Evolutionary conservation across 2,888 invertebrate species (phyloP), one percentile per base, ranked within the genome.

Genomic region (Caenorhabditis parvicauda): DNA sequence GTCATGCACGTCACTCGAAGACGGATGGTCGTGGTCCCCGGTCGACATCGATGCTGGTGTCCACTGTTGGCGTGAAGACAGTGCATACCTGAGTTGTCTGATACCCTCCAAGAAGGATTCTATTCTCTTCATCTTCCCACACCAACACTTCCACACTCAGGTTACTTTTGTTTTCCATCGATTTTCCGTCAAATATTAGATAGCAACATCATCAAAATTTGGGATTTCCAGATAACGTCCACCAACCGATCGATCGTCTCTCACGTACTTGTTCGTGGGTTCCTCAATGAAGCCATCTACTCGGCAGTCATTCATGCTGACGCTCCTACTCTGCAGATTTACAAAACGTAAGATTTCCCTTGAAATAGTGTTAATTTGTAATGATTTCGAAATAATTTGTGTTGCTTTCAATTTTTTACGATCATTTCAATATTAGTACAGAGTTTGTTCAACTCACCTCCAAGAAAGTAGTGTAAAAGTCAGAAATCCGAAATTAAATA

Each of bases 271-370:
- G 29, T 54, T 39, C 29, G 38, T 2, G 54, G 58, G 19, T 43
- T 58, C 6, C 54, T 52, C 29, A 58, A 54, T 37, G 56, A 62
- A 17, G 19, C 50, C 4, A 27, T 58, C 22, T 58, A 58, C 44
- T 62, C 62, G 2, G 37, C 54, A 38, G n/a, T 54, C 7, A 25
- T 58, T 5, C 55, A 47, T 28, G 21, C 45, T 14, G 52, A 62
- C 14, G 14, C 22, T 17, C 54, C 54, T 19, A 61, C 56, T 0
- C 45, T 54, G 27, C 53, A 61, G 32, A 46, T 61, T 29, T 52
- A 46, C 43, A 47, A 49, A 25, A 56, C 61, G 19, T 46, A 5
- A 29, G 46, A 32, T 46, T n/a, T 14, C 22, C 32, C 17, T 7
- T 27, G 4, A 5, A 45, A 3, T 27, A 7, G 5, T 12, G n/a